Evolutionary conservation across 2,888 invertebrate genomes (phyloP), one percentile per base, ranked within the genome.

Genomic region (Eupithecia pulchellata): DNA sequence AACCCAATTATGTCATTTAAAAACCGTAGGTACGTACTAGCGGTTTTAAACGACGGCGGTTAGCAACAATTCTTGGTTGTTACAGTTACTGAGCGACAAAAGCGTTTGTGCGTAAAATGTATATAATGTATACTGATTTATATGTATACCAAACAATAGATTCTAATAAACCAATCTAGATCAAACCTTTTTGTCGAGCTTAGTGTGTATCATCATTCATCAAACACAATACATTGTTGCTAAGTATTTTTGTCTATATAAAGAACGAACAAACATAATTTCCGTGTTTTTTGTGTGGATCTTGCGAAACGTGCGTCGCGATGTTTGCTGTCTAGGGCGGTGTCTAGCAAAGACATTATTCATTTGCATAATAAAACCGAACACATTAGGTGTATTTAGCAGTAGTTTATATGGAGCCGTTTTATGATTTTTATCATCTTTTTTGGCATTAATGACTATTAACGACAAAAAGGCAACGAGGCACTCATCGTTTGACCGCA

Each of bases 201-300:
- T 13, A 4, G 13, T 11, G 11, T 47, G 20, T 47, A 20, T 52
- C 25, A 52, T 52, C 52, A 52, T n/a, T 52, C 25, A 52, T 52
- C 52, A 52, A 52, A 52, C 52, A 52, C 52, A 52, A 52, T 52
- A 52, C 52, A 52, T 52, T 25, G 20, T 1, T 42, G 25, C 25
- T 25, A 25, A 20, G 25, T 25, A 52, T 52, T 52, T 52, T 52
- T 52, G 52, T 52, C 52, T 25, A 52, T 47, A 20, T 52, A 52
- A 52, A 52, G 25, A 52, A 13, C 13, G 25, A 52, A 13, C 52
- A 52, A 20, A 52, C 52, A 20, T 25, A 20, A 52, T 52, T 52
- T 52, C 52, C 52, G 52, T 25, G 52, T 52, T 52, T 52, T 52
- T 52, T 47, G 47, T 47, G 47, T 20, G 47, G n/a, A 20, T 9